phyloP scores from a whole-genome alignment of 1,140 invertebrate genomes.

The Idris sp. region DNA sequence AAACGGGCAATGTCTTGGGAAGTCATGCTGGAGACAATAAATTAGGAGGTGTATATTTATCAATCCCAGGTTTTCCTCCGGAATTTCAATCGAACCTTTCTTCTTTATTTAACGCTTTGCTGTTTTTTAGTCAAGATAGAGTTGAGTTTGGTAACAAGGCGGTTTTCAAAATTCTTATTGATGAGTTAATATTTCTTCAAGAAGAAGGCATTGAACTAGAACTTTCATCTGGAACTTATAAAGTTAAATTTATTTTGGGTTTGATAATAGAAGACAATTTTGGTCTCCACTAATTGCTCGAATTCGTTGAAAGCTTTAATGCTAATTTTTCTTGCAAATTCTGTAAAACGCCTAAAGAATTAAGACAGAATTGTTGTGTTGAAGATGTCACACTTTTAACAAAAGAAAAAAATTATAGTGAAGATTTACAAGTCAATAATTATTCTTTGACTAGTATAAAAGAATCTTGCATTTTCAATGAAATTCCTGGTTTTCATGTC shows the following conservation, averaged over 20 bases:
- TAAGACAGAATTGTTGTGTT: not conserved
- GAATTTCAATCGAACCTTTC: slow-evolving; percentile 8
- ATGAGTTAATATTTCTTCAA: slow-evolving; percentile 18
- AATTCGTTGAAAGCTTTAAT: slow-evolving; percentile 45
- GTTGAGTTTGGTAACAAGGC: slow-evolving; percentile 11
- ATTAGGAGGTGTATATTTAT: slow-evolving; percentile 10
- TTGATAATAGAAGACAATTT: slow-evolving; percentile 51
- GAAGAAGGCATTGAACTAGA: slow-evolving; percentile 7
- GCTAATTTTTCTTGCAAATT: slow-evolving; percentile 45
- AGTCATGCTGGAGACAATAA: slow-evolving; percentile 17
- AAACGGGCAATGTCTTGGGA: slow-evolving; percentile 19
- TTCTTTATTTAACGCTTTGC: slow-evolving; percentile 2
- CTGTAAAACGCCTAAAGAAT: slow-evolving; percentile 42
- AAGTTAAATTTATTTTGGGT: slow-evolving; percentile 33
- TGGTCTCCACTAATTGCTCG: slow-evolving; percentile 36
- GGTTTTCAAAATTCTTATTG: slow-evolving; percentile 9
- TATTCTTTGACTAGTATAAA: not conserved
- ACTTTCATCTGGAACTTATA: not conserved
- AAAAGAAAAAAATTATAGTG: slow-evolving; percentile 29
- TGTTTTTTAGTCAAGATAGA: slow-evolving; percentile 12
- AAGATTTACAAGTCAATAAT: slow-evolving; percentile 1
- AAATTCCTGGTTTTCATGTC: slow-evolving; percentile 5
- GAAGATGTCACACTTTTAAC: slow-evolving; percentile 20
- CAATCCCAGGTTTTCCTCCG: slow-evolving; percentile 9
- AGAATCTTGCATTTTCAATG: slow-evolving; percentile 9